A percentile compares a stretch with the other conserved stretches of the same genome.
Evolutionary conservation across 2,888 invertebrate species (phyloP).

Genomic region (Ecdyonurus torrentis): DNA sequence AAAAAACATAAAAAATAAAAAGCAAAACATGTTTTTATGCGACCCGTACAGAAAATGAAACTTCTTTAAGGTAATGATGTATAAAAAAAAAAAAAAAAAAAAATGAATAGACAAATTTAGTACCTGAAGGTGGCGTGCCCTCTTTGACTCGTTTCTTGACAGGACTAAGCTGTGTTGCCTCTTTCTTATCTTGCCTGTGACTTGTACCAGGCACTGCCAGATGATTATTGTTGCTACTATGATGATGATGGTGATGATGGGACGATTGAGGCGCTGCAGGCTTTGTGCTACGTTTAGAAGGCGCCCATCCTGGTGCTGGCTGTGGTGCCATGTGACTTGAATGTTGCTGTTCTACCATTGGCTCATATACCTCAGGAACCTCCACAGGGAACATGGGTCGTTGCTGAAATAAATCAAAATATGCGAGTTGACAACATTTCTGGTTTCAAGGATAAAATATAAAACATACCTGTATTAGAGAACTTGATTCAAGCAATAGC

Average conservation of each 20-base stretch:
- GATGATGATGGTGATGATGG: slow-evolving; percentile 41
- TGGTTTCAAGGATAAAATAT: neutral
- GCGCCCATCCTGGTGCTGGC: neutral
- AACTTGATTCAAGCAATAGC: slow-evolving; percentile 57
- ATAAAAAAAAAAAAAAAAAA: too few species aligned
- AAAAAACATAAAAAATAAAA: too few species aligned
- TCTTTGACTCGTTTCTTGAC: slow-evolving; percentile 96
- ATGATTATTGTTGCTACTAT: slow-evolving; percentile 17
- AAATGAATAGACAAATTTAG: too few species aligned
- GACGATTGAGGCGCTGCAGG: slow-evolving; percentile 14
- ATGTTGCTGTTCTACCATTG: slow-evolving; percentile 29
- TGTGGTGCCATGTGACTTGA: neutral
- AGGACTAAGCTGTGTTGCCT: slow-evolving; percentile 81
- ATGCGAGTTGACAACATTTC: neutral
- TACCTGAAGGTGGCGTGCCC: slow-evolving; percentile 62
- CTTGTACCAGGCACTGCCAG: slow-evolving; percentile 35
- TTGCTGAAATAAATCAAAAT: slow-evolving; percentile 32
- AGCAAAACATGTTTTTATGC: too few species aligned
- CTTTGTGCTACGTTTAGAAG: slow-evolving; percentile 1
- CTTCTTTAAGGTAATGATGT: too few species aligned
- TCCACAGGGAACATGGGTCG: slow-evolving; percentile 43
- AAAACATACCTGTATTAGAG: slow-evolving; percentile 43
- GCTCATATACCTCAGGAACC: slow-evolving; percentile 35
- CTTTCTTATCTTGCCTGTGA: slow-evolving; percentile 34
- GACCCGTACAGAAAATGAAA: too few species aligned